Evolutionary conservation across 2,888 invertebrate genomes (phyloP).

Genomic region (Drosophila colorata): DNA sequence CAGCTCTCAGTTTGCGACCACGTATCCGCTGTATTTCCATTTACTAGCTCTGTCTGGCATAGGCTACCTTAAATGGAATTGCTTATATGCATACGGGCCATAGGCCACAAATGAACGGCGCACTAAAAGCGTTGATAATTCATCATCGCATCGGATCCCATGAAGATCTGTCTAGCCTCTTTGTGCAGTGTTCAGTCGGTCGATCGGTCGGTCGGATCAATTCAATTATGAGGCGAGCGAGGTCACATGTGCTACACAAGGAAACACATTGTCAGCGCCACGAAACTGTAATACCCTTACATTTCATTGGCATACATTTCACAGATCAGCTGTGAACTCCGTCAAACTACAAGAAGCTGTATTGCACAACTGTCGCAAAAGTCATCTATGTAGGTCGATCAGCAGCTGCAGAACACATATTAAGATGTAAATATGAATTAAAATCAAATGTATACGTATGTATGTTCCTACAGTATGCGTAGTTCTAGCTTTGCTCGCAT

Average conservation of each 20-base stretch:
- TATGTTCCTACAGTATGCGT: neutral
- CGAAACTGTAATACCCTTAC: conserved; percentile 23
- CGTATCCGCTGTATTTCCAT: conserved; percentile 36
- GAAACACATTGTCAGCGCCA: neutral
- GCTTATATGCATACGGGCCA: conserved; percentile 29
- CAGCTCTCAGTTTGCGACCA: neutral
- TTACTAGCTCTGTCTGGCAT: conserved; percentile 29
- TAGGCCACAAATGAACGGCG: conserved; percentile 17
- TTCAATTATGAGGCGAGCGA: conserved; percentile 50
- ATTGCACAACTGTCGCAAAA: neutral
- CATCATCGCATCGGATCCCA: conserved; percentile 33
- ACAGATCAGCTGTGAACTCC: neutral
- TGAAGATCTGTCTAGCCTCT: conserved; percentile 34
- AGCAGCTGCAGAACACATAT: conserved; percentile 9
- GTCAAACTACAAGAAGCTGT: neutral
- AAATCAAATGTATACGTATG: neutral
- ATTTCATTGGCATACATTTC: conserved; percentile 1
- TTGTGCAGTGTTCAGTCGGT: conserved; percentile 26
- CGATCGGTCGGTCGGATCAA: conserved; percentile 24
- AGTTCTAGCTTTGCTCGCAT: conserved; percentile 8
- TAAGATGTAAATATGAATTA: neutral
- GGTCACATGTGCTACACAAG: conserved; percentile 30
- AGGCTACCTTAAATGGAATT: conserved; percentile 59
- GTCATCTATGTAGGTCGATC: neutral
- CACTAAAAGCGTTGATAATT: conserved; percentile 56